phyloP scores from a whole-genome alignment of 2,113 vertebrate genomes.

The Catharus minimus region DNA sequence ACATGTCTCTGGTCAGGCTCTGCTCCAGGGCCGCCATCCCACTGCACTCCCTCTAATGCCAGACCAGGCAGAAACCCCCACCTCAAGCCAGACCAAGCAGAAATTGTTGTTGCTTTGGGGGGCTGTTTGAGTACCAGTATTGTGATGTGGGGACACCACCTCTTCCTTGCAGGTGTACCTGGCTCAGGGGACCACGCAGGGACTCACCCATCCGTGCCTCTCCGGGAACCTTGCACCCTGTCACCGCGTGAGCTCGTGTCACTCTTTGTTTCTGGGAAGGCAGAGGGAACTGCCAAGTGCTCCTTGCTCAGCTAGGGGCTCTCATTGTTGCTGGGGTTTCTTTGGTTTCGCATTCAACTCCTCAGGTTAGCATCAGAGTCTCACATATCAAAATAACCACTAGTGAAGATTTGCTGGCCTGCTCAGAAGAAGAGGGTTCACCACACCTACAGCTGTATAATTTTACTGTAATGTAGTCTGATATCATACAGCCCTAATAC shows the following conservation, averaged over 20 bases:
- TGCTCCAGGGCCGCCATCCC: neutral
- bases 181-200: rapidly evolving
- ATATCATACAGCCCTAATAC: neutral
- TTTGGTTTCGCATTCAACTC: neutral
- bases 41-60: rapidly evolving
- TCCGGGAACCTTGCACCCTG: rapidly evolving
- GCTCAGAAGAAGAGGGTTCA: constrained; percentile 15
- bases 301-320: neutral
- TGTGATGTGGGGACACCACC: rapidly evolving
- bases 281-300: neutral
- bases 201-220: neutral
- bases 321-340: constrained; percentile 1
- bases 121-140: neutral
- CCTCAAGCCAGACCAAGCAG: neutral
- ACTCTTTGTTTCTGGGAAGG: neutral
- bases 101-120: neutral
- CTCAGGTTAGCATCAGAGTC: constrained; percentile 38
- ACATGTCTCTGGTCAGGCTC: rapidly evolving
- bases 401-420: constrained; percentile 11
- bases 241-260: neutral
- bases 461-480: neutral
- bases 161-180: neutral
- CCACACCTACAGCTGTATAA: neutral
- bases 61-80: neutral
- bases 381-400: constrained; percentile 59